These are phyloP conservation scores for Tetropium fuscum DNA, from an alignment of 2,888 invertebrate species.

Conservation along the genomic window DNA sequence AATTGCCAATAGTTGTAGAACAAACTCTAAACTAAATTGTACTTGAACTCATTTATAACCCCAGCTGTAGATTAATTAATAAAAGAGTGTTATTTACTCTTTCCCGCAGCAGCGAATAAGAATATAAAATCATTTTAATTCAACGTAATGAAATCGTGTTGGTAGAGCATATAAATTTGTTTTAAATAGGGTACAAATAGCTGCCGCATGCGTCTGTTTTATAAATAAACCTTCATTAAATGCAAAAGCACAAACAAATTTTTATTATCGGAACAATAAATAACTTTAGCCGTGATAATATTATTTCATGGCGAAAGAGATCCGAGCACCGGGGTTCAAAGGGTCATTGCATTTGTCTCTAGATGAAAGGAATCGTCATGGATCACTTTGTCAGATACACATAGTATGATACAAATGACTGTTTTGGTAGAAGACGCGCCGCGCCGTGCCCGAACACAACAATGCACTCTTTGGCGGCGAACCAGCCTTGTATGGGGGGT, in stretches of 20 bases:
- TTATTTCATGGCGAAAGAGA: slow-evolving; percentile 26
- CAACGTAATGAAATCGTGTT: too few species aligned
- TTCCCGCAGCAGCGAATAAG: too few species aligned
- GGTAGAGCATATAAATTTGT: too few species aligned
- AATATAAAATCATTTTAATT: too few species aligned
- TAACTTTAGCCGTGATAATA: slow-evolving; percentile 21
- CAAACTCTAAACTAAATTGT: too few species aligned
- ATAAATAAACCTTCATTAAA: slow-evolving; percentile 25
- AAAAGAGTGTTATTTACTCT: too few species aligned
- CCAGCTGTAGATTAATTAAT: too few species aligned
- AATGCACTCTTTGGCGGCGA: slow-evolving; percentile 38
- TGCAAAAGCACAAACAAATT: slow-evolving; percentile 20
- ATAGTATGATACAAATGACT: slow-evolving; percentile 23
- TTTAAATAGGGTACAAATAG: too few species aligned
- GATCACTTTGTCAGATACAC: slow-evolving; percentile 26
- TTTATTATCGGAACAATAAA: slow-evolving; percentile 26
- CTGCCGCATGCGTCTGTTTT: neutral
- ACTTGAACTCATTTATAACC: too few species aligned
- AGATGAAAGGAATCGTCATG: slow-evolving; percentile 33
- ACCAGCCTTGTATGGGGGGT: slow-evolving; percentile 16
- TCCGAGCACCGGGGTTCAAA: slow-evolving; percentile 29
- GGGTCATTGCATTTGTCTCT: slow-evolving; percentile 37
- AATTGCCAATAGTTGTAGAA: too few species aligned
- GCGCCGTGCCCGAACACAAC: slow-evolving; percentile 31
- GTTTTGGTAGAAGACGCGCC: slow-evolving; percentile 27